Conservation (phyloP, 2,797 vertebrate species). For the Leontocebus nigricollis region DNA sequence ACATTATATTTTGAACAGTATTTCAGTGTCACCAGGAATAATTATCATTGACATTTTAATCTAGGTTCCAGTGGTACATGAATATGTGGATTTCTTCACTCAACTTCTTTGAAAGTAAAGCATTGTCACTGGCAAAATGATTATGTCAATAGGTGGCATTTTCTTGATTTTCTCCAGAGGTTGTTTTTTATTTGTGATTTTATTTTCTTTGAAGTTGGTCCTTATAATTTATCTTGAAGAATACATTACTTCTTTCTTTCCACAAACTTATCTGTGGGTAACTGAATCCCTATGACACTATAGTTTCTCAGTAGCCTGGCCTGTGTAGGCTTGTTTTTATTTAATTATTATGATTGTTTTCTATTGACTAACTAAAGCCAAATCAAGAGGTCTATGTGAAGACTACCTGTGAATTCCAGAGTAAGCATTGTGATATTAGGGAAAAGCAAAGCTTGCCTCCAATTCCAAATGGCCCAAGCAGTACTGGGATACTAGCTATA, state of each 20-base stretch:
- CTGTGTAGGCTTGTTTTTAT: constrained; percentile 34
- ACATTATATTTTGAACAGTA: constrained; percentile 38
- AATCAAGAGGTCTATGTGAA: background rate
- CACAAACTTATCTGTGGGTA: constrained; percentile 32
- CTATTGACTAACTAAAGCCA: constrained; percentile 20
- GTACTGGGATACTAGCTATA: constrained; percentile 30
- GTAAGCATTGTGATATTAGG: background rate
- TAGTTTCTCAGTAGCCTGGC: background rate
- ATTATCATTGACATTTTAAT: constrained; percentile 60
- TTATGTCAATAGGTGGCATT: constrained; percentile 41
- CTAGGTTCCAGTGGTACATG: constrained; percentile 41
- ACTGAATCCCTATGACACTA: constrained; percentile 48
- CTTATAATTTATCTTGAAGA: constrained; percentile 56
- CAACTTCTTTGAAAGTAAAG: constrained; percentile 42
- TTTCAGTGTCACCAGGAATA: constrained; percentile 24
- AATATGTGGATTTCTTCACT: constrained; percentile 36
- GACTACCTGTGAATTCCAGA: constrained; percentile 28
- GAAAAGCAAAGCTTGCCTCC: constrained; percentile 40
- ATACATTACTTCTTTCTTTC: constrained; percentile 58
- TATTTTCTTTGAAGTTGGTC: constrained; percentile 58
- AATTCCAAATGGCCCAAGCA: background rate
- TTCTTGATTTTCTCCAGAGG: constrained; percentile 47
- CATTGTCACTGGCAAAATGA: constrained; percentile 41
- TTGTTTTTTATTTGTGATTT: constrained; percentile 59
- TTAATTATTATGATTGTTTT: constrained; percentile 38